Conservation (phyloP, 2,113 vertebrate species). For the Hemiscyllium ocellatum region DNA sequence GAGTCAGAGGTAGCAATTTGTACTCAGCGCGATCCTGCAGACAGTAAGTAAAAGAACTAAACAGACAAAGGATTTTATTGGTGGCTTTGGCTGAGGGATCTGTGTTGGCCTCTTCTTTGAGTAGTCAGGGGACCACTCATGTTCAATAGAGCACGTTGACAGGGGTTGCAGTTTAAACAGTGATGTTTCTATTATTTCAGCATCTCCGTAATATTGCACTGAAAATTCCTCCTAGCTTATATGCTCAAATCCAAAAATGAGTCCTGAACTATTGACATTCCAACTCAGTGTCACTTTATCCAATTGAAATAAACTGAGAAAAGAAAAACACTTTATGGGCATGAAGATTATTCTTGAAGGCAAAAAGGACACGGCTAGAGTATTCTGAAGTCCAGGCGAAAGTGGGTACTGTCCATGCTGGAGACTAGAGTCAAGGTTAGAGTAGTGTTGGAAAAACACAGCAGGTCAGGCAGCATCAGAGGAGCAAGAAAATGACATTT, state of each 20-base stretch:
- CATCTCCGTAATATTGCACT: background rate
- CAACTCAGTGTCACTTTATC: background rate
- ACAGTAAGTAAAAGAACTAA: background rate
- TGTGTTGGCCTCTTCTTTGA: background rate
- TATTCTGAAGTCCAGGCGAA: too few species aligned
- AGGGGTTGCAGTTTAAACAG: background rate
- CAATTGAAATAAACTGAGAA: too few species aligned
- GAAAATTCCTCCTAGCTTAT: background rate
- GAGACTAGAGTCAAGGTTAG: too few species aligned
- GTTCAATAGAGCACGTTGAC: background rate
- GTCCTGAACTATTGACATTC: background rate
- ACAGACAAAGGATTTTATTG: background rate
- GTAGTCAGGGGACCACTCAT: background rate
- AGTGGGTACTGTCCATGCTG: too few species aligned
- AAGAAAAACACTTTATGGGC: too few species aligned
- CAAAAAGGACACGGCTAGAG: too few species aligned
- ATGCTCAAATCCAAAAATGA: background rate
- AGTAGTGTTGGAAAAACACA: too few species aligned
- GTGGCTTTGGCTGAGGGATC: background rate
- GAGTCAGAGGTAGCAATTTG: background rate
- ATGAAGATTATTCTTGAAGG: too few species aligned
- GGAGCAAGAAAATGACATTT: too few species aligned
- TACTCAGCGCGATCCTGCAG: too few species aligned
- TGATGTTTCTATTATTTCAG: background rate
- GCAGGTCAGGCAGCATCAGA: too few species aligned